A percentile compares a stretch with the other conserved stretches of the same genome.
Evolutionary conservation across 2,888 invertebrate species (phyloP).

Genomic region (Syrista parreyssii): DNA sequence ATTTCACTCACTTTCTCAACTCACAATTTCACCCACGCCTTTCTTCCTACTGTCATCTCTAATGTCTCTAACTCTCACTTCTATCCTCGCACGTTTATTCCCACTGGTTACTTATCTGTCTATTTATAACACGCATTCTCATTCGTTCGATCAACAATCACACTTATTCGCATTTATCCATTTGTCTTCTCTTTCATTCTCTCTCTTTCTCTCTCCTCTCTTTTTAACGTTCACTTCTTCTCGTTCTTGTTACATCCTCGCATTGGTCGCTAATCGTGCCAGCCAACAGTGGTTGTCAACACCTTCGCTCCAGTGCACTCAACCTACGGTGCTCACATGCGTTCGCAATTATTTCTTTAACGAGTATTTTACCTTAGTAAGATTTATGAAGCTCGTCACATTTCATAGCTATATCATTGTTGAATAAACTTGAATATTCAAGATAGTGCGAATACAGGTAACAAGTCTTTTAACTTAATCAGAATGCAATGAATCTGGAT

Average conservation of each 20-base stretch:
- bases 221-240: too few relatives aligned
- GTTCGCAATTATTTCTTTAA: not conserved
- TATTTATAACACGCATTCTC: too few relatives aligned
- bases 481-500: not conserved
- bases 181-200: constrained; percentile 7
- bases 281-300: too few relatives aligned
- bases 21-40: too few relatives aligned
- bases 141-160: too few relatives aligned
- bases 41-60: too few relatives aligned
- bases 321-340: too few relatives aligned
- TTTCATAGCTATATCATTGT: not conserved
- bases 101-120: constrained; percentile 1
- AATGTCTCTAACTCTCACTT: not conserved
- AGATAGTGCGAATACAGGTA: not conserved
- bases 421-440: not conserved
- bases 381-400: not conserved
- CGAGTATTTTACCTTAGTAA: not conserved
- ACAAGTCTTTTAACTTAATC: not conserved
- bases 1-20: too few relatives aligned
- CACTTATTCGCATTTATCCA: too few relatives aligned
- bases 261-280: too few relatives aligned
- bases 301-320: too few relatives aligned
- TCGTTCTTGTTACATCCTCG: too few relatives aligned
- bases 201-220: constrained; percentile 3
- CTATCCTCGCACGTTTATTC: not conserved